These are phyloP conservation scores for Microctonus brassicae DNA, from an alignment of 2,888 invertebrate species.

Conservation along the genomic window DNA sequence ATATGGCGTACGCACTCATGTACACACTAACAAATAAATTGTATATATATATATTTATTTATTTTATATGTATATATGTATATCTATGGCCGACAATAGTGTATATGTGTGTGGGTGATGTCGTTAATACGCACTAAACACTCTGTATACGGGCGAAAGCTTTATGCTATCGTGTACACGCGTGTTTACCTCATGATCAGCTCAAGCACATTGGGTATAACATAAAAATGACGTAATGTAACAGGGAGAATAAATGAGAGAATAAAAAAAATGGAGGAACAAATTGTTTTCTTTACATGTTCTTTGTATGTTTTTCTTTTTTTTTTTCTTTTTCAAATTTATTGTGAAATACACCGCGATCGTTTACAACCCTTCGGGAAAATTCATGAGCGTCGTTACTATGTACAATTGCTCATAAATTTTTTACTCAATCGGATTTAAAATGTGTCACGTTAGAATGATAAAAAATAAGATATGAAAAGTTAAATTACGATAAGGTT, in stretches of 20 bases:
- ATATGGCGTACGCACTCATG: conserved; percentile 37
- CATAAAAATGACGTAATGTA: background rate
- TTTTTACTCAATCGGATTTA: background rate
- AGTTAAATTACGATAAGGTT: background rate
- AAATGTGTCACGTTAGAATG: background rate
- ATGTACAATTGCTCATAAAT: background rate
- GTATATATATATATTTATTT: conserved; percentile 40
- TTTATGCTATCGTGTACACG: conserved; percentile 55
- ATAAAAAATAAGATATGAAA: background rate
- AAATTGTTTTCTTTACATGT: background rate
- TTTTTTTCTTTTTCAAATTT: background rate
- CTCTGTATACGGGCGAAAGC: conserved; percentile 59
- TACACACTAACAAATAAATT: conserved; percentile 41
- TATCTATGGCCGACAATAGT: conserved; percentile 55
- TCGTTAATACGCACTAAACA: conserved; percentile 68
- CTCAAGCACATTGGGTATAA: conserved; percentile 40
- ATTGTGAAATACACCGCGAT: too few species aligned
- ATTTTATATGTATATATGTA: background rate
- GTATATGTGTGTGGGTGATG: conserved; percentile 35
- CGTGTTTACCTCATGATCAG: conserved; percentile 57
- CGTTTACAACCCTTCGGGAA: background rate
- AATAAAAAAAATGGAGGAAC: background rate
- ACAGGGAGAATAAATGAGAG: background rate
- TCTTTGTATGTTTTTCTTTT: background rate
- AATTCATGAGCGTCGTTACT: background rate